Conservation (phyloP, 2,888 invertebrate species). For the Drosophila birchii region DNA sequence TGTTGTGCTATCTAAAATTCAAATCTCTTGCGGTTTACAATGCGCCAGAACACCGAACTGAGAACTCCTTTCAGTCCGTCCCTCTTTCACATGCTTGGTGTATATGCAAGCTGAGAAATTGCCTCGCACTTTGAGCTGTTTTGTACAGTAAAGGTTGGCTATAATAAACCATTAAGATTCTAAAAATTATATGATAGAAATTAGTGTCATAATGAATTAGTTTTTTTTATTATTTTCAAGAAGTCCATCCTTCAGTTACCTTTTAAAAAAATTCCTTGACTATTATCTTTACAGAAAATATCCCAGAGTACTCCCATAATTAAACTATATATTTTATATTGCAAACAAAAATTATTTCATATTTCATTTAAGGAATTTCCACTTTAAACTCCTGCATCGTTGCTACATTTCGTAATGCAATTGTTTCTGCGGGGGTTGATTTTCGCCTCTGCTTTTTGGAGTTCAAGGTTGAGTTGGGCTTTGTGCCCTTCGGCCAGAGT, state of each 20-base stretch:
- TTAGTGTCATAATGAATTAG: not conserved
- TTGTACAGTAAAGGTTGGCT: not conserved
- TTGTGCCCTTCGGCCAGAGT: slow-evolving; percentile 12
- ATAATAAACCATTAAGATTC: not conserved
- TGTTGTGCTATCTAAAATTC: slow-evolving; percentile 73
- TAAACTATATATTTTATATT: too few relatives aligned
- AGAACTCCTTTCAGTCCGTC: slow-evolving; percentile 11
- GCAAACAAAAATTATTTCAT: too few relatives aligned
- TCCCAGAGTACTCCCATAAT: too few relatives aligned
- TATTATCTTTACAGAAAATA: too few relatives aligned
- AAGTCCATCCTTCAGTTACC: too few relatives aligned
- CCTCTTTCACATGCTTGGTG: not conserved
- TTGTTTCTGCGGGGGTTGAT: slow-evolving; percentile 58
- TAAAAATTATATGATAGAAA: not conserved
- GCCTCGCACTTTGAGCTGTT: slow-evolving; percentile 8
- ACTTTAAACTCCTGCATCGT: slow-evolving; percentile 47
- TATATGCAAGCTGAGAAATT: slow-evolving; percentile 8
- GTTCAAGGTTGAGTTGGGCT: slow-evolving; percentile 67
- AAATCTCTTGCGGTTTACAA: slow-evolving; percentile 74
- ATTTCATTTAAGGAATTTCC: not conserved
- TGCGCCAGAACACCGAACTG: slow-evolving; percentile 42
- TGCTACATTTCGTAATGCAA: slow-evolving; percentile 71
- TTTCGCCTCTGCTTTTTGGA: slow-evolving; percentile 33
- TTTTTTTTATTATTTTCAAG: too few relatives aligned
- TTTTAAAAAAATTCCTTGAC: too few relatives aligned